Conservation (phyloP, 1,140 invertebrate genomes). For the Hypsibius dujardini region DNA sequence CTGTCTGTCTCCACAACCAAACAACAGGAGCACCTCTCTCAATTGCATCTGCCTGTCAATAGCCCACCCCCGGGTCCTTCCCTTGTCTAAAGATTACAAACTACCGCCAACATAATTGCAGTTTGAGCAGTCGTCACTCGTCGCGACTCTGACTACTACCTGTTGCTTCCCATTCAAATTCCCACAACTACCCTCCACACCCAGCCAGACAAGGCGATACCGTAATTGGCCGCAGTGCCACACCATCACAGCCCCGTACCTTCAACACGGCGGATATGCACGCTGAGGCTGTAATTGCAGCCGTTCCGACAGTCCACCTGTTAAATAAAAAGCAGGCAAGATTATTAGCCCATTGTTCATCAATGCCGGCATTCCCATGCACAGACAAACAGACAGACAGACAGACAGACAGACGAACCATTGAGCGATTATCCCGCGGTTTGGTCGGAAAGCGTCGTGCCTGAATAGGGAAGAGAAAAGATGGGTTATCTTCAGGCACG, state of each 20-base stretch:
- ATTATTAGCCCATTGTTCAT: not conserved
- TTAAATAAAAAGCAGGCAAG: not conserved
- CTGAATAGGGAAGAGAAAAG: not conserved
- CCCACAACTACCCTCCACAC: not conserved
- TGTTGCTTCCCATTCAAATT: not conserved
- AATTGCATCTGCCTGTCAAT: no score
- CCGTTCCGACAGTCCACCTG: conserved; percentile 10
- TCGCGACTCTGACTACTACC: not conserved
- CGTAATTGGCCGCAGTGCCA: not conserved
- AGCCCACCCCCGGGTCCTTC: no score
- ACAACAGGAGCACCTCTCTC: no score
- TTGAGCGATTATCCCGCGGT: not conserved
- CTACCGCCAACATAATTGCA: no score
- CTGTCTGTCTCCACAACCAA: no score
- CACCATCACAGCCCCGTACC: not conserved
- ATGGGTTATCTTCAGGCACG: not conserved
- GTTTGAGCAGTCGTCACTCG: no score
- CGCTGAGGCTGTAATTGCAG: not conserved
- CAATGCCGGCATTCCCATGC: conserved; percentile 6
- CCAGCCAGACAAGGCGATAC: not conserved
- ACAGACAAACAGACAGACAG: not conserved
- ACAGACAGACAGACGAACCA: not conserved
- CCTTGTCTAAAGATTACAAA: no score
- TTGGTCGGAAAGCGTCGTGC: not conserved
- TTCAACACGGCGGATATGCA: not conserved